Conservation (phyloP, 2,113 vertebrate genomes). For the Istiophorus platypterus region DNA sequence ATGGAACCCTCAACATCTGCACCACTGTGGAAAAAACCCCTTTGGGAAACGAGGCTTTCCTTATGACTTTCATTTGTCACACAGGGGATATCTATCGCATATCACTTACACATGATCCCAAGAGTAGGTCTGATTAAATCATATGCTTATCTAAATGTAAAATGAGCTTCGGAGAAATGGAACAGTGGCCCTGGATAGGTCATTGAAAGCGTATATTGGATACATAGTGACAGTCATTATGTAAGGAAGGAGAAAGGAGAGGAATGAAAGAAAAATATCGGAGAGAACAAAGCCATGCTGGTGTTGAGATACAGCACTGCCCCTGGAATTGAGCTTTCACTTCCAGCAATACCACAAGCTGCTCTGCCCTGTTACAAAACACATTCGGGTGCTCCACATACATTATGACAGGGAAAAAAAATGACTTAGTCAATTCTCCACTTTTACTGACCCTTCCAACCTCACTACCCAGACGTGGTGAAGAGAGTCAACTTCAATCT, state of each 20-base stretch:
- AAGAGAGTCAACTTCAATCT: slow-evolving; percentile 81
- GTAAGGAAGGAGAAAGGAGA: slow-evolving; percentile 40
- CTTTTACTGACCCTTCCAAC: slow-evolving; percentile 75
- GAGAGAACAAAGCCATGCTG: slow-evolving; percentile 21
- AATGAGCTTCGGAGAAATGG: slow-evolving; percentile 59
- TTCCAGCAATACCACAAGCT: slow-evolving; percentile 65
- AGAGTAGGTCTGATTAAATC: slow-evolving; percentile 71
- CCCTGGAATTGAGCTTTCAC: slow-evolving; percentile 54
- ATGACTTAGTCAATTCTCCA: slow-evolving; percentile 74
- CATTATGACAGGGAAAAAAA: slow-evolving; percentile 83
- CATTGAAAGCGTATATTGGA: slow-evolving; percentile 45
- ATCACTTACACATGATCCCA: slow-evolving; percentile 61
- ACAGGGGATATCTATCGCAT: slow-evolving; percentile 46
- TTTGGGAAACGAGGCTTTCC: slow-evolving; percentile 48
- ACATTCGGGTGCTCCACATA: slow-evolving; percentile 66
- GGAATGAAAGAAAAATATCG: slow-evolving; percentile 34
- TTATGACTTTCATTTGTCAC: slow-evolving; percentile 64
- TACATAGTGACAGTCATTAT: slow-evolving; percentile 47
- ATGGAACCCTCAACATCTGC: slow-evolving; percentile 38
- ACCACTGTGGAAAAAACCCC: slow-evolving; percentile 38
- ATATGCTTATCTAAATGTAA: slow-evolving; percentile 75
- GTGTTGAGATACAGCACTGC: slow-evolving; percentile 42
- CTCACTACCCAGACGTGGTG: slow-evolving; percentile 50
- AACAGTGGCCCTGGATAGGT: slow-evolving; percentile 45
- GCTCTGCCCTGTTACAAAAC: slow-evolving; percentile 67